A percentile compares a stretch with the other conserved stretches of the same genome.
These are phyloP conservation scores for Salvator merianae DNA, from an alignment of 2,113 vertebrate genomes.

Conservation along the genomic window DNA sequence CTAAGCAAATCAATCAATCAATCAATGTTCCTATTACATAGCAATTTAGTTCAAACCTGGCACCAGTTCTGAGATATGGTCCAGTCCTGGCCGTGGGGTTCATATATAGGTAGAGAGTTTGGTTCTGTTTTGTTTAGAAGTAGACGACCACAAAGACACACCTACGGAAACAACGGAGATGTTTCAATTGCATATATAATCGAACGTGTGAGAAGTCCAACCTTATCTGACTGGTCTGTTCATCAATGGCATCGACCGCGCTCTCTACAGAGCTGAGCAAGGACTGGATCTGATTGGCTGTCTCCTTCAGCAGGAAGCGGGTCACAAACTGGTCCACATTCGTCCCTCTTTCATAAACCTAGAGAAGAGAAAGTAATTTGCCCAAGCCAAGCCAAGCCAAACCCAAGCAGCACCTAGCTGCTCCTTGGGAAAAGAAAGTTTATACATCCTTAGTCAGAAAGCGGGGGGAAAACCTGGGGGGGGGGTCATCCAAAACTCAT, in stretches of 20 bases:
- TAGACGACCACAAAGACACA: not conserved
- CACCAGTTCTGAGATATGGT: too few species aligned
- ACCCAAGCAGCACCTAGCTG: too few species aligned
- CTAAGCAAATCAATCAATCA: too few species aligned
- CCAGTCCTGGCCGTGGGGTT: not conserved
- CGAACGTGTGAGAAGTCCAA: slow-evolving; percentile 53
- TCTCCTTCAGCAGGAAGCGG: slow-evolving; percentile 95
- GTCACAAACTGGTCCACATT: slow-evolving; percentile 97
- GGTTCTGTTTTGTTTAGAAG: not conserved
- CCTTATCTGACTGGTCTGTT: slow-evolving; percentile 90
- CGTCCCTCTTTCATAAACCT: slow-evolving; percentile 94
- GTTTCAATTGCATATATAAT: not conserved
- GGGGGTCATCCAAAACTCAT: too few species aligned
- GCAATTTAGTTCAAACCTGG: not conserved
- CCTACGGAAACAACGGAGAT: too few species aligned
- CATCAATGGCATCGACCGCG: slow-evolving; percentile 93
- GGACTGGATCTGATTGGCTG: slow-evolving; percentile 94
- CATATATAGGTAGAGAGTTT: too few species aligned
- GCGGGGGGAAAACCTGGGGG: too few species aligned
- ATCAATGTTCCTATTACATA: not conserved
- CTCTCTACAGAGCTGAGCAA: slow-evolving; percentile 96
- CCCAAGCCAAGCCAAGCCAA: too few species aligned
- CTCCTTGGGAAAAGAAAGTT: too few species aligned
- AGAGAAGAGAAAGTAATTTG: accelerated
- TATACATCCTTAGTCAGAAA: too few species aligned